phyloP scores from a whole-genome alignment of 2,888 invertebrate genomes.

The Baronia brevicornis region DNA sequence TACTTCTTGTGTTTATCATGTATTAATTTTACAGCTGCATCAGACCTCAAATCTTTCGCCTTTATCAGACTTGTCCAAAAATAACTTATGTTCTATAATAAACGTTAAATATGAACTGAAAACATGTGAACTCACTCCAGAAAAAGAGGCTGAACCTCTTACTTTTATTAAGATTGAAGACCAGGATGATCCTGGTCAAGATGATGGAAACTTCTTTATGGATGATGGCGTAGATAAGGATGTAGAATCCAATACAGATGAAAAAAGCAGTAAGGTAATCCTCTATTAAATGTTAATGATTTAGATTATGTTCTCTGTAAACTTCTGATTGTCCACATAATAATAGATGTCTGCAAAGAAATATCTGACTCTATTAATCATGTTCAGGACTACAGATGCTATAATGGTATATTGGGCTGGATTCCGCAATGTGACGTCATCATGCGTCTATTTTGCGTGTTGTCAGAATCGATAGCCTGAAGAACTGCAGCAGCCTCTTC shows the following conservation, averaged over 20 bases:
- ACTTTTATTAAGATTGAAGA: slow-evolving; percentile 35
- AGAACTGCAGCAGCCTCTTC: too few species aligned
- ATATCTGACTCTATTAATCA: too few species aligned
- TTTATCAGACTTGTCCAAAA: slow-evolving; percentile 1
- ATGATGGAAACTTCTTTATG: slow-evolving; percentile 16
- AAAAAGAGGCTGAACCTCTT: slow-evolving; percentile 14
- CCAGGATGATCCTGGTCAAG: slow-evolving; percentile 7
- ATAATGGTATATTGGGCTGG: too few species aligned
- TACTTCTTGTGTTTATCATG: too few species aligned
- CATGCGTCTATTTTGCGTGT: too few species aligned
- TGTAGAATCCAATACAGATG: slow-evolving; percentile 12
- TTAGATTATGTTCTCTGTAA: background rate
- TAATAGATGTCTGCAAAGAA: too few species aligned
- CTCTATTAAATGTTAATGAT: background rate
- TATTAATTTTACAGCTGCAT: slow-evolving; percentile 15
- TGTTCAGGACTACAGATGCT: too few species aligned
- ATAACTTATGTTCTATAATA: too few species aligned
- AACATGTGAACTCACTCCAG: background rate
- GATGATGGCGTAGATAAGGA: slow-evolving; percentile 15
- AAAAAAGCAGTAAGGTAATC: slow-evolving; percentile 25
- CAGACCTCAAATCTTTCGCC: slow-evolving; percentile 11
- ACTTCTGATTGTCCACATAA: background rate
- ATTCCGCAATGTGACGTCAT: too few species aligned
- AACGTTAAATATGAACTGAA: too few species aligned
- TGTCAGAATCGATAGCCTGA: too few species aligned